Conservation (phyloP, 2,888 invertebrate species). For the Drosophila cyrtoloma region DNA sequence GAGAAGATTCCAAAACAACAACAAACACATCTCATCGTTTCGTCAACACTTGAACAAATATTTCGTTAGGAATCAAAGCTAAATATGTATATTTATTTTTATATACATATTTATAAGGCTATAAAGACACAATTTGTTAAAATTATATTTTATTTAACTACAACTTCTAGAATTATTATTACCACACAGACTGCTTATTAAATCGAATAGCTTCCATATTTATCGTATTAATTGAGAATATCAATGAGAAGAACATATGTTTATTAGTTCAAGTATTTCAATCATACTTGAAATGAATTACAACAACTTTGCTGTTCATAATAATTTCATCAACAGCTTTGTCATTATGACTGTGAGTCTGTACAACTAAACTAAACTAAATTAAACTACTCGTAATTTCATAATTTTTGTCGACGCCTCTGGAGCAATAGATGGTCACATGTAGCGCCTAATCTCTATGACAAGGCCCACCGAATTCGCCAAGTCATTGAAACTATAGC, state of each 20-base stretch:
- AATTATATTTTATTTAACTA: neutral
- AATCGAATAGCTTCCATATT: neutral
- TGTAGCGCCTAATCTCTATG: slow-evolving; percentile 47
- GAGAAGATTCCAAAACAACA: neutral
- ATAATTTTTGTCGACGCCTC: slow-evolving; percentile 15
- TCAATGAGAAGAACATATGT: neutral
- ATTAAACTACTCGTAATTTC: slow-evolving; percentile 21
- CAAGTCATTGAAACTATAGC: slow-evolving; percentile 36
- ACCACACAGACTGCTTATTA: no score
- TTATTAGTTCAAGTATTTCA: slow-evolving; percentile 7
- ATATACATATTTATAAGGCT: neutral
- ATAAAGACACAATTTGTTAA: neutral
- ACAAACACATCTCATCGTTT: slow-evolving; percentile 2
- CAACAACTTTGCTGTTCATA: neutral
- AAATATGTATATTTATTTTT: neutral
- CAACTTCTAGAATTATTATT: neutral
- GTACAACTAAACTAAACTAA: neutral
- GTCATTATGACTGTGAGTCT: slow-evolving; percentile 35
- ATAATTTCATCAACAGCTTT: slow-evolving; percentile 4
- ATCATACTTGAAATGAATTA: neutral
- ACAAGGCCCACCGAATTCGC: slow-evolving; percentile 18
- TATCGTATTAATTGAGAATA: neutral
- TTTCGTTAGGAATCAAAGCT: neutral
- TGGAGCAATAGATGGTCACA: slow-evolving; percentile 38
- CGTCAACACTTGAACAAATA: slow-evolving; percentile 1